These are phyloP conservation scores for Borostomias antarcticus DNA, from an alignment of 2,797 vertebrate genomes.

Conservation along the genomic window DNA sequence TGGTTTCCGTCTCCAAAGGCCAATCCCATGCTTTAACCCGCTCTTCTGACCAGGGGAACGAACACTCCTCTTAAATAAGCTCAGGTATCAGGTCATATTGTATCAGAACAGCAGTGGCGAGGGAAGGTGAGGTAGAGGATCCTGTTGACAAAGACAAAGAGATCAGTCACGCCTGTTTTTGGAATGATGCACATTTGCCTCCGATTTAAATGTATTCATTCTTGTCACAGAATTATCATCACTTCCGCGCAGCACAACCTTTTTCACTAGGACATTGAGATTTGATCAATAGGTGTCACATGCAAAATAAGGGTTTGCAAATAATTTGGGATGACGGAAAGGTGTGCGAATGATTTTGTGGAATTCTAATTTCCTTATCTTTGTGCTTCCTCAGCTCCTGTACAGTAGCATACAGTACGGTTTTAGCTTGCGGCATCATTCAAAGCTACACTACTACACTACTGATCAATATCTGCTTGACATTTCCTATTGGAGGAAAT, in stretches of 20 bases:
- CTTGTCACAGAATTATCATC: background rate
- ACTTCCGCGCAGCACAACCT: background rate
- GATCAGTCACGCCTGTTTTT: background rate
- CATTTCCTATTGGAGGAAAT: constrained; percentile 3
- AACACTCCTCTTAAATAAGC: background rate
- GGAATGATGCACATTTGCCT: background rate
- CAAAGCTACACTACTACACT: background rate
- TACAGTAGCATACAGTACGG: background rate
- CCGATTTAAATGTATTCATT: background rate
- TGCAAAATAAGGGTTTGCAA: constrained; percentile 8
- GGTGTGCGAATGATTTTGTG: background rate
- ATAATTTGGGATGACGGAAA: background rate
- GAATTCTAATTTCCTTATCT: background rate
- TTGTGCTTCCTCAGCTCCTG: background rate
- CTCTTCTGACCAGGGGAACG: background rate
- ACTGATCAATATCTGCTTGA: constrained; percentile 7
- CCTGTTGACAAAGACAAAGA: constrained; percentile 4
- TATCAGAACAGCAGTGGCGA: background rate
- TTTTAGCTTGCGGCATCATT: background rate
- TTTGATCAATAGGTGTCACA: background rate
- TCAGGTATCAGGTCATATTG: constrained; percentile 5
- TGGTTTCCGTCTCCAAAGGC: constrained; percentile 4
- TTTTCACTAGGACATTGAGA: background rate
- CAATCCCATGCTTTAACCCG: constrained; percentile 20
- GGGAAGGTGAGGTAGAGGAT: background rate